Base-by-base conservation (phyloP, 1,140 invertebrate species). In the Zaprionus tsacasi region DNA sequence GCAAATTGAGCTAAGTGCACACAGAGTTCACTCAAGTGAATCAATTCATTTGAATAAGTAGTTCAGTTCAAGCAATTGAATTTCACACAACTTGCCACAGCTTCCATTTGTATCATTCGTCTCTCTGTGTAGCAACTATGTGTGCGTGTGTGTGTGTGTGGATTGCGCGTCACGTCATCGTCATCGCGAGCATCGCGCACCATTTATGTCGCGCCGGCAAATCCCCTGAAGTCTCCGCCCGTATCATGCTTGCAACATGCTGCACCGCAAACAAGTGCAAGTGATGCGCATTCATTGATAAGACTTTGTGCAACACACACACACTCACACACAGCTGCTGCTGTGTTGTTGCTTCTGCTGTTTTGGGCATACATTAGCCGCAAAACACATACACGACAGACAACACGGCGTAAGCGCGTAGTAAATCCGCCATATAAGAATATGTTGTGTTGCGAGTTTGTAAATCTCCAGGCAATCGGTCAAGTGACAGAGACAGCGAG, bases 281-380 rank as follows among this genome's bases (percentile, higher is more conserved):
- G 83, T 88, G 83, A 88, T 88, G 83, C 85, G 83, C 83, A 88
- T 88, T 88, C 83, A 88, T 88, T 88, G 83, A 88, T 88, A 88
- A 88, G 83, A 88, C 83, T 86, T 87, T 79, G 80, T 81, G 81
- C 83, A 73, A 80, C 79, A 69, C 48, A 36, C 30, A 45, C 7
- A 40, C 30, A 52, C n/a, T n/a, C 21, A 21, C 36, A 52, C 58
- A 21, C 38, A 15, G 54, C 36, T 25, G 40, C n/a, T 58, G 59
- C 27, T 52, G 78, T 8, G 25, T 70, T 45, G 59, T 61, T 70
- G 67, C 40, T 70, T 74, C 45, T 55, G 50, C 70, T 55, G 77
- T 75, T 78, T 87, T 87, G 85, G 82, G 83, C 82, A 87, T 87
- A 87, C 82, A 87, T 87, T 87, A 88, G 68, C 55, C 55, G 59